phyloP scores from a whole-genome alignment of 1,140 invertebrate species.

The Scaptomyza graminum region DNA sequence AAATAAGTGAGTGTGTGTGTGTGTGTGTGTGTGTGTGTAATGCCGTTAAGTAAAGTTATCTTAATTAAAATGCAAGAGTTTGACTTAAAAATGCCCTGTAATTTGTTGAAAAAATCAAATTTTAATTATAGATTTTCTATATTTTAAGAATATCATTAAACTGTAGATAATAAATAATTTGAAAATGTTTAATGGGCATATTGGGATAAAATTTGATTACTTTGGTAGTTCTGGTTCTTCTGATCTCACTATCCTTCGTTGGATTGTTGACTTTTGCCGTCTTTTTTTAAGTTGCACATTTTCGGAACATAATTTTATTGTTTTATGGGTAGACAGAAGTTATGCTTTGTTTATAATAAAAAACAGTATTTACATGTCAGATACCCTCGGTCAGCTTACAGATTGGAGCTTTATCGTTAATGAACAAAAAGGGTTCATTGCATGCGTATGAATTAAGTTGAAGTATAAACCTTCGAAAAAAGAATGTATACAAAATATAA shows the following conservation, averaged over 20 bases:
- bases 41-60: conserved; percentile 74
- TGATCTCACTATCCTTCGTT: no score
- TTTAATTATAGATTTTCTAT: no score
- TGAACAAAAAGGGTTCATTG: conserved; percentile 60
- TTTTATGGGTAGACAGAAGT: conserved; percentile 2
- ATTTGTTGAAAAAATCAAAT: no score
- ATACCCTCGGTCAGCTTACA: conserved; percentile 8
- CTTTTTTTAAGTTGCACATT: no score
- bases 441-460: conserved; percentile 38
- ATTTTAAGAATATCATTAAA: no score
- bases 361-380: conserved; percentile 1
- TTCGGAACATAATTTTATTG: no score
- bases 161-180: no score
- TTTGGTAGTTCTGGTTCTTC: no score
- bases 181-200: no score
- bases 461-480: conserved; percentile 53
- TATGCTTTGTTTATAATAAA: neutral
- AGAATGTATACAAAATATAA: conserved; percentile 63
- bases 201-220: no score
- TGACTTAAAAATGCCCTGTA: conserved; percentile 3
- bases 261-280: no score
- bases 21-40: neutral
- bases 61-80: conserved; percentile 77
- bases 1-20: conserved; percentile 26
- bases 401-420: conserved; percentile 46